Percentiles rank a stretch among this genome's conserved stretches.
Evolutionary conservation across 2,797 vertebrate species (phyloP).

Genomic region (Ceyx erithaca): DNA sequence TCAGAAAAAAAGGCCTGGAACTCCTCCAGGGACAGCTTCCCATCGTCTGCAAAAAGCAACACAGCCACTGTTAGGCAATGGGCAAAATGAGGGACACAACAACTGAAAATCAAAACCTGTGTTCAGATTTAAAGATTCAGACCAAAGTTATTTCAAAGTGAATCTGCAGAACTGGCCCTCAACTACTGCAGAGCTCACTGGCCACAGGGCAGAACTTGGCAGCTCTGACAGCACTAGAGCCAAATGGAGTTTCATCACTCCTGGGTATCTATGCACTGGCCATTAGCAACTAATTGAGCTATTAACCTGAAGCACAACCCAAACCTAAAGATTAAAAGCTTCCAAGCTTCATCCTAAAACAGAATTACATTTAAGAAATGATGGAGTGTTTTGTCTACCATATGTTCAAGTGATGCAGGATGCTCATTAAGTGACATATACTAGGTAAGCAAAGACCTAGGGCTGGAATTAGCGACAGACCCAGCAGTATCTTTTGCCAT

Average conservation of each 20-base stretch:
- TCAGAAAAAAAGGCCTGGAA: conserved; percentile 98
- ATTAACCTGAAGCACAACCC: background rate
- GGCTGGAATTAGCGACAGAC: background rate
- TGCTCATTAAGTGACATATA: background rate
- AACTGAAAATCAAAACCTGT: background rate
- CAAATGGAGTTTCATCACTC: background rate
- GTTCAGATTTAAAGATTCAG: background rate
- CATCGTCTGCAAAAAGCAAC: conserved; percentile 88
- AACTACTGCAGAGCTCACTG: accelerated
- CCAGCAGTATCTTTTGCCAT: background rate
- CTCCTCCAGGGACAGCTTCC: conserved; percentile 96
- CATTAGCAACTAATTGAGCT: background rate
- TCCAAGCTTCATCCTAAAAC: background rate
- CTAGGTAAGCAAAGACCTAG: background rate
- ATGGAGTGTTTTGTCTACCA: accelerated
- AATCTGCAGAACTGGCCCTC: background rate
- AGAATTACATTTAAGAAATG: background rate
- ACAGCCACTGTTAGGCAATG: background rate
- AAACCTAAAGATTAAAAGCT: background rate
- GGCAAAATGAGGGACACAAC: background rate
- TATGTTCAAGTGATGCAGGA: background rate
- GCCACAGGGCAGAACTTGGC: background rate
- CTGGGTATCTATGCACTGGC: background rate
- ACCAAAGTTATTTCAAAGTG: background rate
- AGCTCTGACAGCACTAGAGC: background rate